Conservation (phyloP, 2,888 invertebrate genomes). For the Vannuccia rotundouncinata region DNA sequence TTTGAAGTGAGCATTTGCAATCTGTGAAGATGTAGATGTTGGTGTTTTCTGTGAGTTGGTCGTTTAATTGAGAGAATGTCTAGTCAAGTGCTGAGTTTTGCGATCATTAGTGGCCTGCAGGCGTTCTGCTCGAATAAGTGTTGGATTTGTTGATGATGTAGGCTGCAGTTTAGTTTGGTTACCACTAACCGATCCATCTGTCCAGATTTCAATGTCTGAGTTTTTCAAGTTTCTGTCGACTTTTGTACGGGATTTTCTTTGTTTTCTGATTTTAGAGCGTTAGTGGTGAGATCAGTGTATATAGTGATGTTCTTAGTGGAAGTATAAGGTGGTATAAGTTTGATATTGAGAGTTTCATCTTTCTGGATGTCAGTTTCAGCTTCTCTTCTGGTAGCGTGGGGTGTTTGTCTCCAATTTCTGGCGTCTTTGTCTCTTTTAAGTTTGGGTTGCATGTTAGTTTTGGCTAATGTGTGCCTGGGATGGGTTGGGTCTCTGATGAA, state of each 20-base stretch:
- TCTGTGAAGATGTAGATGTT: too few relatives aligned
- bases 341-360: not conserved
- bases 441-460: not conserved
- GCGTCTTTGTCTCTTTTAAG: not conserved
- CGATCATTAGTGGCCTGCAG: too few relatives aligned
- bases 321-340: not conserved
- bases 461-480: not conserved
- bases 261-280: not conserved
- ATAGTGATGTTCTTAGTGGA: not conserved
- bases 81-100: too few relatives aligned
- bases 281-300: not conserved
- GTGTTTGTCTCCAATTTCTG: not conserved
- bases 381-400: not conserved
- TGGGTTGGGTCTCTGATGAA: conserved; percentile 41
- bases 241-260: not conserved
- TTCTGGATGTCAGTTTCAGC: not conserved
- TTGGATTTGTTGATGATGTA: not conserved
- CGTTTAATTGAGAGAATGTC: too few relatives aligned
- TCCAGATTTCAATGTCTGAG: not conserved
- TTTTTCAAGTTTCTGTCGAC: not conserved
- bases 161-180: not conserved
- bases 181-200: not conserved
- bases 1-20: too few relatives aligned
- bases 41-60: too few relatives aligned
- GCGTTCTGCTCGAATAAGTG: too few relatives aligned